Conservation (phyloP, 2,797 vertebrate genomes). For the Orestias chungarensis region DNA sequence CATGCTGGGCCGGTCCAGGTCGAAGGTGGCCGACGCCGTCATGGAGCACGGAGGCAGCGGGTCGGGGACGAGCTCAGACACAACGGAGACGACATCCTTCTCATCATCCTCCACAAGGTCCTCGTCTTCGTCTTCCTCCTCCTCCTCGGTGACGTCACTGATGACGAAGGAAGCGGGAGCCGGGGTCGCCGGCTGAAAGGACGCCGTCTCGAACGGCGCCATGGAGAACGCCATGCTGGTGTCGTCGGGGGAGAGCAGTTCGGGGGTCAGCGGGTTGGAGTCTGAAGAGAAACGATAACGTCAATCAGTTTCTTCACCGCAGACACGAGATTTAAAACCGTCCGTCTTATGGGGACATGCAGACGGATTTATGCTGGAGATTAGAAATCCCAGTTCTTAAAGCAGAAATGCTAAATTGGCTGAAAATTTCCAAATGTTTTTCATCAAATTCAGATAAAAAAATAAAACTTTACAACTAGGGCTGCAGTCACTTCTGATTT, state of each 20-base stretch:
- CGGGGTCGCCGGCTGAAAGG: constrained; percentile 87
- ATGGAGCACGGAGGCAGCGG: constrained; percentile 85
- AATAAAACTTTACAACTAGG: no score
- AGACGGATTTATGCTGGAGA: no score
- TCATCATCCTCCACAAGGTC: constrained; percentile 88
- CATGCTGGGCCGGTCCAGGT: constrained; percentile 86
- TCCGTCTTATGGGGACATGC: no score
- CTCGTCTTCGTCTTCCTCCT: constrained; percentile 87
- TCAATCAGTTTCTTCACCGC: not conserved
- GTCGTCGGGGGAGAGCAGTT: constrained; percentile 93
- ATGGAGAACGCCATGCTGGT: constrained; percentile 94
- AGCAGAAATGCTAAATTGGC: no score
- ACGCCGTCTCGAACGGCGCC: constrained; percentile 87
- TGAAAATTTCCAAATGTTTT: no score
- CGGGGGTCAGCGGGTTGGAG: constrained; percentile 87
- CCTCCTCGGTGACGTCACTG: constrained; percentile 95
- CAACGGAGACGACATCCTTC: constrained; percentile 72
- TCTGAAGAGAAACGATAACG: constrained; percentile 51
- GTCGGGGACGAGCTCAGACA: constrained; percentile 91
- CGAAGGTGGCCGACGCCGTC: constrained; percentile 89
- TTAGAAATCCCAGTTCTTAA: no score
- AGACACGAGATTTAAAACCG: not conserved
- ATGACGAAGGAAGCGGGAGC: constrained; percentile 94
- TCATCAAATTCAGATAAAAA: no score
- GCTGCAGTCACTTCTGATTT: no score